Base-by-base conservation (phyloP, 2,888 invertebrate genomes). In the Brachycybe producta region DNA sequence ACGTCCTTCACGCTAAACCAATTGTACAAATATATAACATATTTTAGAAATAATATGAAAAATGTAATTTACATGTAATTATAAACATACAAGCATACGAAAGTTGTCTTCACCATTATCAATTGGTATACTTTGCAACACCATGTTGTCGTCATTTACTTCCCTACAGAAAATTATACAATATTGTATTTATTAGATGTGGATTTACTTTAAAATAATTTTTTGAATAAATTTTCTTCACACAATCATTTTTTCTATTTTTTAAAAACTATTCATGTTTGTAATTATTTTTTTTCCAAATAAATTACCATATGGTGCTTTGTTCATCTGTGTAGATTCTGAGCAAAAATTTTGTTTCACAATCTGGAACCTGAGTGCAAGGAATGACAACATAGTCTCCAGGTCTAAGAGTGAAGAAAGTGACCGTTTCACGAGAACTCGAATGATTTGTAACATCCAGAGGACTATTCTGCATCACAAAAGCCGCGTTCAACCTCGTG, bases 371-470 rank as follows among this genome's bases (percentile, higher is more conserved):
- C 57, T 77, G 76, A 51, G 81, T 77, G 69, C 62, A 80, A 52
- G 82, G 80, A 57, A 83, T 76, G 49, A 81, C 77, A 50, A 82
- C 74, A 65, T 82, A 83, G 63, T 79, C 78, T 2, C 82, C 83
- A 8, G 81, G 75, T 41, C 80, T 79, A 60, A 83, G 70, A 46
- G 80, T 77, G 69, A 82, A 82, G 67, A 81, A 79, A 27, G 80
- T 79, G 11, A 77, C 81, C 41, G 81, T 79, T 68, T 80, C 79
- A 57, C 78, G 66, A 3, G 77, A 75, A 26, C 76, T 67, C 1
- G 75, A 75, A 67, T 77, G 77, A 62, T 78, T 78, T 46, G 79
- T 77, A 52, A 78, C 79, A 62, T 79, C 79, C 59, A 79, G 66
- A 13, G 79, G 76, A 64, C 75, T 75, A 62, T 76, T 75, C 61